A percentile compares a stretch with the other conserved stretches of the same genome.
Conservation (phyloP, 2,797 vertebrate species). For the Holocentrus rufus region DNA sequence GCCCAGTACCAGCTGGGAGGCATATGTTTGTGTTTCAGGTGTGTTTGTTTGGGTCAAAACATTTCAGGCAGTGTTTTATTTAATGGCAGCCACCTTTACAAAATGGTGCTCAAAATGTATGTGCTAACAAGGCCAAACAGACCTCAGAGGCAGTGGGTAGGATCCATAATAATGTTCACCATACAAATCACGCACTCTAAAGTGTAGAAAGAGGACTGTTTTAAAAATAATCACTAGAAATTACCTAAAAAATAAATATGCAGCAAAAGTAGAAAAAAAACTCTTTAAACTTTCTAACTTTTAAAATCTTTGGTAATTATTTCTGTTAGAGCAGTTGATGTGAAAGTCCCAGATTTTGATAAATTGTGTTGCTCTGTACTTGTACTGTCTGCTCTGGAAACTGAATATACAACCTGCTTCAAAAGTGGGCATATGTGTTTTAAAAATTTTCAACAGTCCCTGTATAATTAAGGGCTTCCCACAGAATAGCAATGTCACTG, state of each 20-base stretch:
- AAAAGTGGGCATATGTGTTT: too few species aligned
- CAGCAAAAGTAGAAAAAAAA: too few species aligned
- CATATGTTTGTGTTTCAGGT: constrained; percentile 96
- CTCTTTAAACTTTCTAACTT: too few species aligned
- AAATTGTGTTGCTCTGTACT: background rate
- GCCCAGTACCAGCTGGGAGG: constrained; percentile 90
- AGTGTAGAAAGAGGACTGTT: too few species aligned
- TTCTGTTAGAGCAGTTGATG: background rate
- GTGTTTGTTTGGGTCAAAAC: constrained; percentile 48
- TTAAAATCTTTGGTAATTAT: background rate
- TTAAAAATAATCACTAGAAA: background rate
- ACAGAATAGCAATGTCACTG: too few species aligned
- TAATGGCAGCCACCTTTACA: too few species aligned
- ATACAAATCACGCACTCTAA: too few species aligned
- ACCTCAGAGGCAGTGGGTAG: background rate
- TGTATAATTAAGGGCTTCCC: too few species aligned
- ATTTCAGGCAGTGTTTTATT: too few species aligned
- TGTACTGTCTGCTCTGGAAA: background rate
- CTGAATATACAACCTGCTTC: background rate
- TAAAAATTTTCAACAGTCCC: too few species aligned
- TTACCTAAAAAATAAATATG: too few species aligned
- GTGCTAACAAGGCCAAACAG: background rate
- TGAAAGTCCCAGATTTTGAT: too few species aligned
- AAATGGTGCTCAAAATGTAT: background rate
- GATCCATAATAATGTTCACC: background rate